Evolutionary conservation across 2,113 vertebrate genomes (phyloP).

Genomic region (Nerophis ophidion): DNA sequence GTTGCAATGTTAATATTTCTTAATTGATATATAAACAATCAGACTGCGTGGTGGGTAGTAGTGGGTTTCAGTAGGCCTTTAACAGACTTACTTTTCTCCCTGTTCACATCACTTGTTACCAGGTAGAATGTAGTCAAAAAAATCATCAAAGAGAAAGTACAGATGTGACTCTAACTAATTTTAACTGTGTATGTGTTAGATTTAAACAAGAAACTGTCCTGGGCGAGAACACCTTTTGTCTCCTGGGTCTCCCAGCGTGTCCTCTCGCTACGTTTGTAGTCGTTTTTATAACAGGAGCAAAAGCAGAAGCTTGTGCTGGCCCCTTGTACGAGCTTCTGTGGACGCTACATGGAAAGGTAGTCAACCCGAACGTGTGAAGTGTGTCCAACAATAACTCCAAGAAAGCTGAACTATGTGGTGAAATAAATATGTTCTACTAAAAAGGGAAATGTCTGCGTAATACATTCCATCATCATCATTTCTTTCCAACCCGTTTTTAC

Average conservation of each 20-base stretch:
- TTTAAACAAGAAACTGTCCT: conserved; percentile 17
- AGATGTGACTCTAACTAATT: not conserved
- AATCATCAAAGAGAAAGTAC: too few relatives aligned
- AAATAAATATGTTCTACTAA: not conserved
- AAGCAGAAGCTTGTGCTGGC: conserved; percentile 21
- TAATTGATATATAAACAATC: too few relatives aligned
- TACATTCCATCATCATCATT: conserved; percentile 1
- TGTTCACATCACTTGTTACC: too few relatives aligned
- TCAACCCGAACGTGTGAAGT: conserved; percentile 13
- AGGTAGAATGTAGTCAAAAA: too few relatives aligned
- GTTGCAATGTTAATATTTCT: too few relatives aligned
- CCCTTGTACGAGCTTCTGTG: not conserved
- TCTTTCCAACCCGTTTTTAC: too few relatives aligned
- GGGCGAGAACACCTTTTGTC: not conserved
- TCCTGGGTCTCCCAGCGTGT: conserved; percentile 7
- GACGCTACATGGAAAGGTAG: conserved; percentile 19
- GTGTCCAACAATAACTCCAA: conserved; percentile 18
- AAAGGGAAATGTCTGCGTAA: conserved; percentile 5
- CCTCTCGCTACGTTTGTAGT: conserved; percentile 11
- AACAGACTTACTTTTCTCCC: too few relatives aligned
- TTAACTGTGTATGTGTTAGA: conserved; percentile 20
- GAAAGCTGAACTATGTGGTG: conserved; percentile 1
- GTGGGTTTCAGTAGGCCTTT: too few relatives aligned
- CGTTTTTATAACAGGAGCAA: conserved; percentile 17
- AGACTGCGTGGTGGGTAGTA: too few relatives aligned